Conservation (phyloP, 2,113 vertebrate genomes). For the Sphaerodactylus townsendi region DNA sequence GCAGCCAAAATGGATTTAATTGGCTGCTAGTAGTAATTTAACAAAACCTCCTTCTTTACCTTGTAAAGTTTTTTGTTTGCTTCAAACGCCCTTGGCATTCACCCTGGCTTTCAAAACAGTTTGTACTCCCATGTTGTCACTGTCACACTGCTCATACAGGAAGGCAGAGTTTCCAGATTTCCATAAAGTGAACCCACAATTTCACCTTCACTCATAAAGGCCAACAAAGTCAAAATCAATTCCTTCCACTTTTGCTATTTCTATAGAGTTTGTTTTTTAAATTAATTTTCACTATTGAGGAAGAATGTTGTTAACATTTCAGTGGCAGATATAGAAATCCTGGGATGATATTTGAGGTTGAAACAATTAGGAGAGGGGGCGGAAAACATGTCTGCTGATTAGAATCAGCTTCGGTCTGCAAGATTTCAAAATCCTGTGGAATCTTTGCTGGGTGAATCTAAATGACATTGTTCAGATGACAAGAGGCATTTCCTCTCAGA, state of each 20-base stretch:
- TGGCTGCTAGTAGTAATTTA: neutral
- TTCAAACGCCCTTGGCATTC: neutral
- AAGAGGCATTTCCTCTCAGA: constrained; percentile 12
- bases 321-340: constrained; percentile 12
- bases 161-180: neutral
- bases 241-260: constrained; percentile 13
- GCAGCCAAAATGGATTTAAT: neutral
- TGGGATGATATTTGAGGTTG: neutral
- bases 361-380: constrained; percentile 6
- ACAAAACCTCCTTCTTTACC: too few species aligned
- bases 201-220: constrained; percentile 2
- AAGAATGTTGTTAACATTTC: constrained; percentile 27
- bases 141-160: neutral
- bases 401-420: constrained; percentile 25
- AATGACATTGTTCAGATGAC: constrained; percentile 6
- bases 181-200: neutral
- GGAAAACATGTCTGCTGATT: neutral
- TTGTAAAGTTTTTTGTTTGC: neutral
- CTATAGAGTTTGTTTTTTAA: constrained; percentile 16
- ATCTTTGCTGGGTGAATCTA: neutral
- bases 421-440: neutral
- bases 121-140: neutral
- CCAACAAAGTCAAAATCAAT: constrained; percentile 12
- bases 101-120: neutral
- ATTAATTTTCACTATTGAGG: constrained; percentile 27